A percentile compares a stretch with the other conserved stretches of the same genome.
Conservation (phyloP, 35 echinoderm and acorn worm genomes). For the Apostichopus parvimensis region DNA sequence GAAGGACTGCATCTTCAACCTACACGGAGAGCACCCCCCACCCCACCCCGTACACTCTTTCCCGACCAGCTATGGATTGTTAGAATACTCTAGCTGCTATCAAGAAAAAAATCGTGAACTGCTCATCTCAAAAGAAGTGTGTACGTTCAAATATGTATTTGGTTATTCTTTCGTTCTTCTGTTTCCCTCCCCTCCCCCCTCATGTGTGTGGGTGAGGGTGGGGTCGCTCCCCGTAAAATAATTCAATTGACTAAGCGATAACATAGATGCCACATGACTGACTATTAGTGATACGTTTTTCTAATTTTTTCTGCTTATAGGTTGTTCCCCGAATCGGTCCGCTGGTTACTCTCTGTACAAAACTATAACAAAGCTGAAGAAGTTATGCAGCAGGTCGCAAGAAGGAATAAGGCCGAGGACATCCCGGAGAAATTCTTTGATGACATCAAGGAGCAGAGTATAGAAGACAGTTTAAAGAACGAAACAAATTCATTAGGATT, state of each 20-base stretch:
- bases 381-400: conserved; percentile 10
- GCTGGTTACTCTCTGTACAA: background rate
- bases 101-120: too few species aligned
- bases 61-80: too few species aligned
- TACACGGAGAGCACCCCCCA: too few species aligned
- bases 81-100: too few species aligned
- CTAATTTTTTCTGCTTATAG: background rate
- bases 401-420: background rate
- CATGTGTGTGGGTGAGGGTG: too few species aligned
- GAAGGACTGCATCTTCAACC: too few species aligned
- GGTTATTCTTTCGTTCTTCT: too few species aligned
- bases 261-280: background rate
- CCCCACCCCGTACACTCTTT: too few species aligned
- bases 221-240: too few species aligned
- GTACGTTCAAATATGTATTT: too few species aligned
- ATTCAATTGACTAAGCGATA: background rate
- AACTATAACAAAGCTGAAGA: background rate
- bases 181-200: too few species aligned
- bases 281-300: background rate
- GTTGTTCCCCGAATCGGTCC: conserved; percentile 8
- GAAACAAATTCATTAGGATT: background rate
- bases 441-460: background rate
- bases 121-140: too few species aligned
- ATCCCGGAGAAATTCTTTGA: background rate
- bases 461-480: background rate